Evolutionary conservation across 2,797 vertebrate genomes (phyloP).

Genomic region (Enteromius argenteus): DNA sequence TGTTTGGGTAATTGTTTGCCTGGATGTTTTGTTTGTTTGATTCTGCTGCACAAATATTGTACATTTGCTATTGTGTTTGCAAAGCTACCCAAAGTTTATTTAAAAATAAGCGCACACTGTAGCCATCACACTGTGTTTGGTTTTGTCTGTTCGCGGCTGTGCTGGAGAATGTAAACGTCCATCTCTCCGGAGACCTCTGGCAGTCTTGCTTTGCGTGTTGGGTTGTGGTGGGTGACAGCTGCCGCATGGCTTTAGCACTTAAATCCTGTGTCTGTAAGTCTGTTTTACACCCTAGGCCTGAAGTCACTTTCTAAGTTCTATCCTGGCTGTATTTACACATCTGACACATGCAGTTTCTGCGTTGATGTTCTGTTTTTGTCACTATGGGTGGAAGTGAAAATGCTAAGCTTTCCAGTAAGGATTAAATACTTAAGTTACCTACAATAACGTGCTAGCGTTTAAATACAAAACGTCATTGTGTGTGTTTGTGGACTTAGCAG

Average conservation of each 20-base stretch:
- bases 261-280: slow-evolving; percentile 76
- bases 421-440: neutral
- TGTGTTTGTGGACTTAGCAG: neutral
- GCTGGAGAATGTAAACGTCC: slow-evolving; percentile 18
- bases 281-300: slow-evolving; percentile 70
- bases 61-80: slow-evolving; percentile 13
- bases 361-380: slow-evolving; percentile 1
- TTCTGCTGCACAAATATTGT: slow-evolving; percentile 17
- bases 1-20: neutral
- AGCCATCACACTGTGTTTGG: slow-evolving; percentile 15
- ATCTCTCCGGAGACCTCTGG: slow-evolving; percentile 52
- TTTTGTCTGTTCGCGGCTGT: slow-evolving; percentile 7
- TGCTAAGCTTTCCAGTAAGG: neutral
- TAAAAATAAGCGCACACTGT: neutral
- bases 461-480: neutral
- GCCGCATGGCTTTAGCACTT: slow-evolving; percentile 75
- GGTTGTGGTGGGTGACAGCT: slow-evolving; percentile 71
- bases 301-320: slow-evolving; percentile 60
- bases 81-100: slow-evolving; percentile 34
- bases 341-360: slow-evolving; percentile 11
- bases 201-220: slow-evolving; percentile 58
- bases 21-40: slow-evolving; percentile 23
- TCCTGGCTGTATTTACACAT: slow-evolving; percentile 32
- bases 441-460: slow-evolving; percentile 5
- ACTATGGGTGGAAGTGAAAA: slow-evolving; percentile 8